These are phyloP conservation scores for Salvator merianae DNA, from an alignment of 2,113 vertebrate species.

Conservation along the genomic window DNA sequence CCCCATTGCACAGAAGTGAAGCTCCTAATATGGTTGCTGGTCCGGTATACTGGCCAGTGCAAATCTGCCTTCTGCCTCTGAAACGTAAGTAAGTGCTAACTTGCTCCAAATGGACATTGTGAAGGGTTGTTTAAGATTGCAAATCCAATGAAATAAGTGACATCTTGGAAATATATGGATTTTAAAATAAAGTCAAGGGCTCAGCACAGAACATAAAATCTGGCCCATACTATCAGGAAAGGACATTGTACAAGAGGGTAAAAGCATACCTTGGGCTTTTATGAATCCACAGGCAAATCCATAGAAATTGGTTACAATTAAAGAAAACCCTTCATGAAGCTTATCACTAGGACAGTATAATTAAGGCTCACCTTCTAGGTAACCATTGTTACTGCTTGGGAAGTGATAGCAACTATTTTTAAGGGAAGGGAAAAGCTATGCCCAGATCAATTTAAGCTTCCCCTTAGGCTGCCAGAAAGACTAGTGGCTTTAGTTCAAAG, in stretches of 20 bases:
- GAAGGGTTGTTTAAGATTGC: not conserved
- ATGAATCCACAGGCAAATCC: not conserved
- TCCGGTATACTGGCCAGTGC: no score
- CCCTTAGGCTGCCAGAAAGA: not conserved
- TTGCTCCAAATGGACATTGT: not conserved
- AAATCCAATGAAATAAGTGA: not conserved
- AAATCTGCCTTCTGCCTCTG: no score
- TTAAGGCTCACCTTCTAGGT: not conserved
- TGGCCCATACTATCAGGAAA: not conserved
- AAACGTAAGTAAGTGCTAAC: not conserved
- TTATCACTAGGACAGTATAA: not conserved
- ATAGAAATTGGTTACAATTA: not conserved
- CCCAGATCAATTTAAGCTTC: not conserved
- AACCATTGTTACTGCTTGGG: not conserved
- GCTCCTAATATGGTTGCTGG: no score
- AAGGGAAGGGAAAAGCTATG: not conserved
- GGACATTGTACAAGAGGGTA: not conserved
- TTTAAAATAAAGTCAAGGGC: not conserved
- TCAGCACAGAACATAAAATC: not conserved
- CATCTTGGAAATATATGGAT: not conserved
- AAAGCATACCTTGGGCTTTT: not conserved
- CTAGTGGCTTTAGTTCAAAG: not conserved
- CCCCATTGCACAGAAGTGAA: no score
- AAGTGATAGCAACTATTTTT: not conserved
- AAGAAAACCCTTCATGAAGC: not conserved